phyloP scores from a whole-genome alignment of 2,888 invertebrate species.

The Diadegma fenestrale region DNA sequence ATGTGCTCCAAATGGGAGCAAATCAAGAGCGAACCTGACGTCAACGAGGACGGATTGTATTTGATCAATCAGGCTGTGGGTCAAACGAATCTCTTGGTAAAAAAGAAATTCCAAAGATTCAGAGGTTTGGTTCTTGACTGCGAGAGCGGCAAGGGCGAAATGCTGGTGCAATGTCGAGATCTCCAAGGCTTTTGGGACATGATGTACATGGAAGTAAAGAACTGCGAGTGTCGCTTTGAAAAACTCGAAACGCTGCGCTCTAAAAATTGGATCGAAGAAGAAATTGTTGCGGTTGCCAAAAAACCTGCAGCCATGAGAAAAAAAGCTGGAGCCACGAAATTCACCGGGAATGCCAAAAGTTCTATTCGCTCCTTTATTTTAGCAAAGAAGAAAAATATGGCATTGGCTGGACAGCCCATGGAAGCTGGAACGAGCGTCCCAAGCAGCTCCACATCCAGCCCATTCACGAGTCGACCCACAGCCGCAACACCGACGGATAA shows the following conservation, averaged over 20 bases:
- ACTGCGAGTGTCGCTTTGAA: constrained; percentile 79
- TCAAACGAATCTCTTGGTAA: constrained; percentile 91
- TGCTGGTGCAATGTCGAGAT: constrained; percentile 89
- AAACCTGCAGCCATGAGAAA: constrained; percentile 50
- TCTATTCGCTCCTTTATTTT: constrained; percentile 75
- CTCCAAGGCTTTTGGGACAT: constrained; percentile 96
- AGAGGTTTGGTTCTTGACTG: constrained; percentile 84
- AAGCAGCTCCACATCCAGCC: background rate
- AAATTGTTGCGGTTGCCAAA: constrained; percentile 69
- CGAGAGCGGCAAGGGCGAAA: constrained; percentile 84
- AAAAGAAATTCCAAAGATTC: constrained; percentile 93
- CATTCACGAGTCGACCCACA: constrained; percentile 20
- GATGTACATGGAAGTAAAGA: constrained; percentile 89
- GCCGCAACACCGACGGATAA: background rate
- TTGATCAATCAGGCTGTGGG: constrained; percentile 90
- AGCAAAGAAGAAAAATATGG: constrained; percentile 75
- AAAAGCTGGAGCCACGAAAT: constrained; percentile 56
- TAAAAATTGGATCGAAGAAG: constrained; percentile 85
- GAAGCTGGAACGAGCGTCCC: constrained; percentile 49
- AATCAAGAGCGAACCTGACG: constrained; percentile 82
- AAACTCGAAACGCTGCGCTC: constrained; percentile 73
- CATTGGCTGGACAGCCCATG: background rate
- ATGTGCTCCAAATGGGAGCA: constrained; percentile 87
- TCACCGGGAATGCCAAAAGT: constrained; percentile 61
- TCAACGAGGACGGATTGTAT: constrained; percentile 86